These are phyloP conservation scores for Tangara arthus DNA, from an alignment of 2,797 vertebrate genomes.

Conservation along the genomic window DNA sequence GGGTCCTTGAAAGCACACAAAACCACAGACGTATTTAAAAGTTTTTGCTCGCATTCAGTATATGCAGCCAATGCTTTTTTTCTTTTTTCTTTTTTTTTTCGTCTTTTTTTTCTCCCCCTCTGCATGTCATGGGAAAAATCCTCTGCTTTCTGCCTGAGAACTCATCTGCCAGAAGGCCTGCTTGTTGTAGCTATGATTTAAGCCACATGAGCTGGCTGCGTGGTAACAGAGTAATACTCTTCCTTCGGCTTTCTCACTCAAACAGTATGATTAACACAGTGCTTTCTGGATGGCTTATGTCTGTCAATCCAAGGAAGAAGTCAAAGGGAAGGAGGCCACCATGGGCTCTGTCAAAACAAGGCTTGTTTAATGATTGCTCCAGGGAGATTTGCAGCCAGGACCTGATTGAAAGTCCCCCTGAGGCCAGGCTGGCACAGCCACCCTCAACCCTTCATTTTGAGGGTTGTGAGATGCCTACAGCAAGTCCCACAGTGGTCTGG, in stretches of 20 bases:
- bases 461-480: background rate
- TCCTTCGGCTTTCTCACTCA: background rate
- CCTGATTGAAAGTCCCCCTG: rapidly evolving
- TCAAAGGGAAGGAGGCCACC: background rate
- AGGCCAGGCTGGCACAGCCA: rapidly evolving
- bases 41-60: background rate
- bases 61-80: background rate
- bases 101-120: background rate
- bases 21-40: background rate
- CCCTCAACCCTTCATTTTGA: background rate
- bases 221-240: background rate
- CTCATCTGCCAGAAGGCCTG: background rate
- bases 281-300: background rate
- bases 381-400: background rate
- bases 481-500: background rate
- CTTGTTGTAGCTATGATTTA: slow-evolving; percentile 9
- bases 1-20: background rate
- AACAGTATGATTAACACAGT: background rate
- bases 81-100: background rate
- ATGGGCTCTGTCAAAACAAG: background rate
- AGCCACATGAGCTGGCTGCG: slow-evolving; percentile 24
- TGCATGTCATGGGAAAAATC: background rate
- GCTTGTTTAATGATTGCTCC: background rate
- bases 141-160: background rate
- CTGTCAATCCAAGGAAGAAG: background rate